Evolutionary conservation across 2,797 vertebrate species (phyloP).

Genomic region (Gadopsis marmoratus): DNA sequence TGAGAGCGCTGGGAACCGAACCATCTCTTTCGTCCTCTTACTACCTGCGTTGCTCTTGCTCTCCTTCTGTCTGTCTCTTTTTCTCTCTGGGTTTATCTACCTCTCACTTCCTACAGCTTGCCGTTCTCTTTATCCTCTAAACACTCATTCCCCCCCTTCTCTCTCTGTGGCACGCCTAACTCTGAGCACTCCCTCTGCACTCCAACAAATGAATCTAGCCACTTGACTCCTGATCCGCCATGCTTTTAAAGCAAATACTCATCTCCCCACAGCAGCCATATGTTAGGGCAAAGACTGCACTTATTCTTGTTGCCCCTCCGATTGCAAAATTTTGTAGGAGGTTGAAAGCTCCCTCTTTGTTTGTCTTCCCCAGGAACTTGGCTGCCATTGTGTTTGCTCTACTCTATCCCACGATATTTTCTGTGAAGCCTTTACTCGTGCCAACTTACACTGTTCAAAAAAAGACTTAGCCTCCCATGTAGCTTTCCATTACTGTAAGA

Average conservation of each 20-base stretch:
- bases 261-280: constrained; percentile 52
- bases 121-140: constrained; percentile 68
- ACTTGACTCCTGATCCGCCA: constrained; percentile 73
- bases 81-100: constrained; percentile 59
- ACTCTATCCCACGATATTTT: constrained; percentile 7
- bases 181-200: constrained; percentile 67
- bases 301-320: constrained; percentile 43
- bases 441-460: neutral
- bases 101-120: constrained; percentile 56
- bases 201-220: constrained; percentile 73
- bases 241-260: constrained; percentile 69
- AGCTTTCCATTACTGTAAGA: too few species aligned
- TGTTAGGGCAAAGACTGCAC: constrained; percentile 23
- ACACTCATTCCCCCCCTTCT: constrained; percentile 55
- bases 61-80: constrained; percentile 47
- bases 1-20: constrained; percentile 67
- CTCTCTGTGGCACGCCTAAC: constrained; percentile 56
- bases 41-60: constrained; percentile 51
- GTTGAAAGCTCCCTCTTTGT: constrained; percentile 45
- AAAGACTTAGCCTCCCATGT: neutral
- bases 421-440: constrained; percentile 16
- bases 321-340: constrained; percentile 47
- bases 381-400: constrained; percentile 31
- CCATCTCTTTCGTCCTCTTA: constrained; percentile 56
- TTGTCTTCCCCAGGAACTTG: constrained; percentile 37